phyloP scores from a whole-genome alignment of 2,888 invertebrate species.

The Idaea straminata region DNA sequence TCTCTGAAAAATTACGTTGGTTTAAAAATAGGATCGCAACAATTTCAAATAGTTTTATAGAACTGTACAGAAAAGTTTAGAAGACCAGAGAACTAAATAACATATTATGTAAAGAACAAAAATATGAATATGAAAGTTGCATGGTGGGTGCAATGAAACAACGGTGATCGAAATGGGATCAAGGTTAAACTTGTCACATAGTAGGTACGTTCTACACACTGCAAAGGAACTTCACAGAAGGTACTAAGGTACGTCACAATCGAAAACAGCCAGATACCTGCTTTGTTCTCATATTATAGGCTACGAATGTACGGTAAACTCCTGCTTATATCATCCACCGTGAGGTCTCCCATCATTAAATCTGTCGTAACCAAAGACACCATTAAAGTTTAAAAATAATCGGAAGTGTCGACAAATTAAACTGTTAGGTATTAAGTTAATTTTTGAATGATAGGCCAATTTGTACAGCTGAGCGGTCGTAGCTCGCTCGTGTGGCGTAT shows the following conservation, averaged over 20 bases:
- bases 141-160: neutral
- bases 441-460: conserved; percentile 50
- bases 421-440: conserved; percentile 37
- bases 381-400: conserved; percentile 31
- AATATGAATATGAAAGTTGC: neutral
- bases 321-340: conserved; percentile 72
- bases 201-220: conserved; percentile 15
- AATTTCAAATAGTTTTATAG: neutral
- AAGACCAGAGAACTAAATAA: neutral
- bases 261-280: conserved; percentile 52
- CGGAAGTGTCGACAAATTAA: conserved; percentile 23
- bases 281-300: conserved; percentile 61
- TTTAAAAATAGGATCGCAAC: neutral
- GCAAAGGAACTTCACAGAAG: conserved; percentile 16
- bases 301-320: conserved; percentile 75
- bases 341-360: conserved; percentile 75
- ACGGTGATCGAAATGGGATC: neutral
- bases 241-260: conserved; percentile 20
- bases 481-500: conserved; percentile 49
- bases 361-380: conserved; percentile 63
- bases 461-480: conserved; percentile 58
- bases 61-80: neutral
- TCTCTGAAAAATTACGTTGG: neutral
- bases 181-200: conserved; percentile 4
- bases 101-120: neutral